A percentile compares a stretch with the other conserved stretches of the same genome.
Conservation (phyloP, 2,113 vertebrate genomes). For the Phalacrocorax pelagicus region DNA sequence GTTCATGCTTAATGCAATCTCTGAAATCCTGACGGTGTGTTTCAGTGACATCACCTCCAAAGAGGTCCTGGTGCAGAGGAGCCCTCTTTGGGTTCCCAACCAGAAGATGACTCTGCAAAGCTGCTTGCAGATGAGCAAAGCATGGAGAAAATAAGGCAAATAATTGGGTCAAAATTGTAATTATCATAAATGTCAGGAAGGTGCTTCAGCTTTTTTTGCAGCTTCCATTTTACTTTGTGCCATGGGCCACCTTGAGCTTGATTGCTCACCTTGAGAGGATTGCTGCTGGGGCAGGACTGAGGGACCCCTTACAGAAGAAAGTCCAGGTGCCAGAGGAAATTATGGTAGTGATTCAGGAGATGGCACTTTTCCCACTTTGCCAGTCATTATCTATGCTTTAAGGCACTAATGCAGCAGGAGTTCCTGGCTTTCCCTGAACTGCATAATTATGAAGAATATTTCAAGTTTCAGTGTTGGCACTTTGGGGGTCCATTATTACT, state of each 20-base stretch:
- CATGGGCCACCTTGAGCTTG: background rate
- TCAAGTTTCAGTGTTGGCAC: background rate
- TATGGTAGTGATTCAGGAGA: background rate
- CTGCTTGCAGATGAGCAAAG: background rate
- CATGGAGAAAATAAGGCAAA: background rate
- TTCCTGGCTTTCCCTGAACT: background rate
- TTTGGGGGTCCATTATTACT: background rate
- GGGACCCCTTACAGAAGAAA: background rate
- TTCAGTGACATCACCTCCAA: background rate
- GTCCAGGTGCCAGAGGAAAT: background rate
- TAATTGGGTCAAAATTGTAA: background rate
- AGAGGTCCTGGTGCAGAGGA: background rate
- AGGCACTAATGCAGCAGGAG: background rate
- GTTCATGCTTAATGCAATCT: background rate
- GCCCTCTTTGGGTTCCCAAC: background rate
- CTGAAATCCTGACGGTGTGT: background rate
- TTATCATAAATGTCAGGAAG: background rate
- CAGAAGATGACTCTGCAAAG: slow-evolving; percentile 39
- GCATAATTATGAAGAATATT: background rate
- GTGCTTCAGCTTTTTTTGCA: background rate
- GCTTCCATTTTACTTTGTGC: background rate
- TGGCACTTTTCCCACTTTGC: background rate
- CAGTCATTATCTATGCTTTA: background rate
- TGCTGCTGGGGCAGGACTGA: background rate
- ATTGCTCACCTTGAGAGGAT: no score